phyloP scores from a whole-genome alignment of 2,797 vertebrate genomes.

The Sparidentex hasta region DNA sequence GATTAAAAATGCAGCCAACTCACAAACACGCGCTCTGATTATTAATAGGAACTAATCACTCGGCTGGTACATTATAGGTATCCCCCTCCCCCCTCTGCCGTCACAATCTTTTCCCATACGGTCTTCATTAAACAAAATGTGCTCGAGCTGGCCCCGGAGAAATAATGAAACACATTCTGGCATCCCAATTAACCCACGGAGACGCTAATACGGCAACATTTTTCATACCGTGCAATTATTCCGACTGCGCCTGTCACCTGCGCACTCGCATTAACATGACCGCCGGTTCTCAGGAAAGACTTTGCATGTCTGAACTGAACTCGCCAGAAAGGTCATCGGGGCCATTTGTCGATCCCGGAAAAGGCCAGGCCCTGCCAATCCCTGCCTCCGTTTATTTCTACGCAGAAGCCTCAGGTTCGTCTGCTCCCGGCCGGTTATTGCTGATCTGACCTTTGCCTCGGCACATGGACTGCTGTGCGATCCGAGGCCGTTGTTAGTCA shows the following conservation, averaged over 20 bases:
- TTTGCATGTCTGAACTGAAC: constrained; percentile 61
- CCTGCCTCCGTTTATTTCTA: constrained; percentile 35
- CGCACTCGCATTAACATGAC: constrained; percentile 41
- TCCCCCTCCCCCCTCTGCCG: constrained; percentile 22
- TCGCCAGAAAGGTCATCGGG: constrained; percentile 76
- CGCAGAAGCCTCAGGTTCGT: constrained; percentile 48
- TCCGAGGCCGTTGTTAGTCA: constrained; percentile 19
- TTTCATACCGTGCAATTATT: constrained; percentile 55
- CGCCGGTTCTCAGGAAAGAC: constrained; percentile 34
- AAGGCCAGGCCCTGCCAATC: constrained; percentile 61
- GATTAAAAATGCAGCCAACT: constrained; percentile 7
- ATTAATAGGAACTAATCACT: constrained; percentile 47
- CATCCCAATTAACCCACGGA: constrained; percentile 49
- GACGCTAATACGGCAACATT: constrained; percentile 48
- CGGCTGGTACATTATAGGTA: constrained; percentile 28
- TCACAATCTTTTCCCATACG: constrained; percentile 28
- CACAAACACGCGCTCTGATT: constrained; percentile 20
- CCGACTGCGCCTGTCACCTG: constrained; percentile 33
- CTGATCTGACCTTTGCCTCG: constrained; percentile 79
- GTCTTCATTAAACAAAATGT: constrained; percentile 46
- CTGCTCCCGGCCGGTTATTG: constrained; percentile 61
- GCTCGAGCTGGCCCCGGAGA: constrained; percentile 6
- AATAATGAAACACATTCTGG: constrained; percentile 62
- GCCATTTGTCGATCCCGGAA: constrained; percentile 69
- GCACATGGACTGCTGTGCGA: constrained; percentile 29